These are phyloP conservation scores for Nemopilema nomurai DNA, from an alignment of 30 jellyfish, hydroid and myxozoan species.

Conservation along the genomic window DNA sequence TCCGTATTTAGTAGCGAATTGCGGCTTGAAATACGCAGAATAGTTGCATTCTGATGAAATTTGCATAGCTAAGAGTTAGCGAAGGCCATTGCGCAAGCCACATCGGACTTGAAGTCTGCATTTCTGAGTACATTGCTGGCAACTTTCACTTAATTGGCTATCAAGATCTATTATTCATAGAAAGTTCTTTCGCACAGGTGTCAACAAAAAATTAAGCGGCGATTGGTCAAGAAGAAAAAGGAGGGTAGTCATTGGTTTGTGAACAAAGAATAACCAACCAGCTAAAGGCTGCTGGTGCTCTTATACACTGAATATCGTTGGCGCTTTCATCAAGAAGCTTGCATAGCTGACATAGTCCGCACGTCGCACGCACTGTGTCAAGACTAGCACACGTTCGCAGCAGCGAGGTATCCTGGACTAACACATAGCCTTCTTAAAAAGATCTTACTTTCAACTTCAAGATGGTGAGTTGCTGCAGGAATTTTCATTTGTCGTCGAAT, in stretches of 20 bases:
- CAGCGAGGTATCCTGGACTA: not conserved
- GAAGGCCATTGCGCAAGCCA: not conserved
- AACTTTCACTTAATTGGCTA: slow-evolving; percentile 29
- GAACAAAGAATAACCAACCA: slow-evolving; percentile 56
- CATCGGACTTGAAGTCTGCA: slow-evolving; percentile 10
- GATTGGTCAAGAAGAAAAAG: slow-evolving; percentile 38
- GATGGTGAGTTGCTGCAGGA: not conserved
- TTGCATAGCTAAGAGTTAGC: not conserved
- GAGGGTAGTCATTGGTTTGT: slow-evolving; percentile 18
- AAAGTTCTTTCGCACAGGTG: slow-evolving; percentile 64
- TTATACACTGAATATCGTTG: slow-evolving; percentile 34
- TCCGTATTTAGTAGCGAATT: not conserved
- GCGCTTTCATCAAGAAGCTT: slow-evolving; percentile 46
- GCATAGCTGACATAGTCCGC: slow-evolving; percentile 77
- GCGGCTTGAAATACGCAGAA: too few species aligned
- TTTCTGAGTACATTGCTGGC: not conserved
- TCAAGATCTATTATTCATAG: slow-evolving; percentile 44
- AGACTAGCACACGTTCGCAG: not conserved
- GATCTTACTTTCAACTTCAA: not conserved
- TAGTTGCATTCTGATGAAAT: too few species aligned
- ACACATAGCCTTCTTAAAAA: not conserved
- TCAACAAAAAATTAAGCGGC: slow-evolving; percentile 43
- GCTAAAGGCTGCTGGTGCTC: slow-evolving; percentile 56
- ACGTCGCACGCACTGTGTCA: slow-evolving; percentile 77
- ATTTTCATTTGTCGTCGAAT: not conserved